A percentile compares a stretch with the other conserved stretches of the same genome.
phyloP scores from a whole-genome alignment of 2,113 vertebrate genomes.

The Donacobius atricapilla region DNA sequence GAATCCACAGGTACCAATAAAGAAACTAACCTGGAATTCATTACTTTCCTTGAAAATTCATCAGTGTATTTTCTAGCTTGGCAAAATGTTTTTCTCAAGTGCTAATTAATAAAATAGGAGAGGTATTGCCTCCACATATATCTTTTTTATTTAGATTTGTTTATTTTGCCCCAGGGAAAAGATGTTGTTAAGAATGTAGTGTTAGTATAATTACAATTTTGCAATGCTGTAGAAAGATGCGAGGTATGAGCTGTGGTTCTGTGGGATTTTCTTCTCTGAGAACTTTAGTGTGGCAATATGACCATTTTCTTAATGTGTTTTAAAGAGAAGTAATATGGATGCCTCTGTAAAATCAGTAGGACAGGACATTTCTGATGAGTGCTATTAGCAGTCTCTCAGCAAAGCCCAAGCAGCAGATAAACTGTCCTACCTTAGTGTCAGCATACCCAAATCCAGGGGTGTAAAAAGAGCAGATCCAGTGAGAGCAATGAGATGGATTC shows the following conservation, averaged over 20 bases:
- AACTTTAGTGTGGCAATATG: neutral
- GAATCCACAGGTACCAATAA: constrained; percentile 70
- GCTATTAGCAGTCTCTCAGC: neutral
- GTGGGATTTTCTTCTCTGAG: neutral
- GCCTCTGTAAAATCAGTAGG: constrained; percentile 19
- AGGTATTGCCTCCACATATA: neutral
- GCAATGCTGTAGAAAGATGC: neutral
- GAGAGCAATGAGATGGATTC: fast-evolving
- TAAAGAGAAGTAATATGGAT: neutral
- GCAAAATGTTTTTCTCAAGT: constrained; percentile 39
- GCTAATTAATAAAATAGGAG: constrained; percentile 61
- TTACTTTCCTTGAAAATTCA: constrained; percentile 54
- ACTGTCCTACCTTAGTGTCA: neutral
- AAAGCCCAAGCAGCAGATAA: neutral
- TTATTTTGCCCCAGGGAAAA: constrained; percentile 16
- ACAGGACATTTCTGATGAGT: neutral
- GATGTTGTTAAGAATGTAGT: neutral
- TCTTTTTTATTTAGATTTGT: constrained; percentile 60
- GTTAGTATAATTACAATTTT: constrained; percentile 42
- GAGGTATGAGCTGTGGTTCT: neutral
- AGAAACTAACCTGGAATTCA: constrained; percentile 59
- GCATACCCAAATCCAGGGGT: neutral
- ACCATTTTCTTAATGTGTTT: neutral
- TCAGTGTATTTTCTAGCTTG: constrained; percentile 18
- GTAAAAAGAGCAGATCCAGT: neutral